Evolutionary conservation across 1,140 invertebrate species (phyloP).

Genomic region (Acromyrmex heyeri): DNA sequence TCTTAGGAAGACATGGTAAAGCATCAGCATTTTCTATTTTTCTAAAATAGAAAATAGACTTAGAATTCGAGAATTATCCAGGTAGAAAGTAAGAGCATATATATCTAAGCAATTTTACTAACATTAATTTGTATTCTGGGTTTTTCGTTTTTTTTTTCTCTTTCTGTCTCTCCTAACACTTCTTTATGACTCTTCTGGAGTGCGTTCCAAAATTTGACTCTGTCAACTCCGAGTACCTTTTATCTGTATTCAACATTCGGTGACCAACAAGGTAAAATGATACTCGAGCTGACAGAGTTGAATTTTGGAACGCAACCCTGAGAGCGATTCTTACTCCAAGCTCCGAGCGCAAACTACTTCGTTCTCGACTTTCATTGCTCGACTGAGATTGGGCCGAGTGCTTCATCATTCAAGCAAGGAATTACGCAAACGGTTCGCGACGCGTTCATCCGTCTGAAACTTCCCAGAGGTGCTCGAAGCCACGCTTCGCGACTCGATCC

Average conservation of each 20-base stretch:
- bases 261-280: too few species aligned
- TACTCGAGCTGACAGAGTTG: too few species aligned
- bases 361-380: conserved; percentile 29
- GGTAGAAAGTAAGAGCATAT: not conserved
- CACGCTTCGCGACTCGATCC: conserved; percentile 15
- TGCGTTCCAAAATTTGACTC: too few species aligned
- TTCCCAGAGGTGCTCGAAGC: conserved; percentile 31
- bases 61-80: not conserved
- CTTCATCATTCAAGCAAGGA: conserved; percentile 56
- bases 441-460: conserved; percentile 41
- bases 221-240: too few species aligned
- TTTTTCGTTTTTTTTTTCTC: not conserved
- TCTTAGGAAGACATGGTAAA: not conserved
- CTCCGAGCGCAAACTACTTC: conserved; percentile 6
- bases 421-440: conserved; percentile 52
- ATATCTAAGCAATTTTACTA: not conserved
- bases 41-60: not conserved
- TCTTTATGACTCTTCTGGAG: not conserved
- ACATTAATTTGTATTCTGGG: not conserved
- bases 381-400: conserved; percentile 34
- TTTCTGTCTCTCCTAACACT: not conserved
- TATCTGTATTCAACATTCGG: too few species aligned
- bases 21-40: not conserved
- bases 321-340: not conserved
- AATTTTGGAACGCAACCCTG: too few species aligned